These are phyloP conservation scores for Blastobasis lacticolella DNA, from an alignment of 2,888 invertebrate species.

Conservation along the genomic window DNA sequence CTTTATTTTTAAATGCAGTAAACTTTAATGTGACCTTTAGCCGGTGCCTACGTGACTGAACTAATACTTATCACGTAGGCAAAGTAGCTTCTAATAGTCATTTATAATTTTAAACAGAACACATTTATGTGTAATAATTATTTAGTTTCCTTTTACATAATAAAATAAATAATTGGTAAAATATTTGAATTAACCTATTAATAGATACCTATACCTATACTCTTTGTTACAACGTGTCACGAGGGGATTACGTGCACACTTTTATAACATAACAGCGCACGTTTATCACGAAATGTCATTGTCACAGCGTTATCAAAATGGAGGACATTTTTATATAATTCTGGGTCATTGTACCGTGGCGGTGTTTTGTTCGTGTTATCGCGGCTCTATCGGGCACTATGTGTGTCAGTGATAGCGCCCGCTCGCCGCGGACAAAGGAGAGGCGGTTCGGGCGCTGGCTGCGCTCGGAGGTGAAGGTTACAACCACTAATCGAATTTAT, in stretches of 20 bases:
- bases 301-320: conserved; percentile 61
- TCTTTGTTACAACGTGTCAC: too few relatives aligned
- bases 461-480: conserved; percentile 4
- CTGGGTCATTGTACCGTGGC: conserved; percentile 70
- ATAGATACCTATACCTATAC: too few relatives aligned
- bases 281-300: conserved; percentile 61
- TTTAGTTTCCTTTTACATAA: too few relatives aligned
- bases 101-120: too few relatives aligned
- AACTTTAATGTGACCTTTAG: too few relatives aligned
- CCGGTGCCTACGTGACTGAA: too few relatives aligned
- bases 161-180: too few relatives aligned
- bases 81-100: too few relatives aligned
- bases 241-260: not conserved
- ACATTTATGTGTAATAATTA: too few relatives aligned
- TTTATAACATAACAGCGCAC: conserved; percentile 24
- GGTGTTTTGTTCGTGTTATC: conserved; percentile 69
- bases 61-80: too few relatives aligned
- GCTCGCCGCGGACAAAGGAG: conserved; percentile 7
- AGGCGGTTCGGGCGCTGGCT: not conserved
- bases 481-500: not conserved
- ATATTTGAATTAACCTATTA: too few relatives aligned
- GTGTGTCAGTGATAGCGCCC: conserved; percentile 58
- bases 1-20: too few relatives aligned
- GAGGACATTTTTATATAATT: conserved; percentile 71
- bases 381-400: conserved; percentile 54